phyloP scores from a whole-genome alignment of 2,888 invertebrate genomes.

The Himalopsyche tibetana region DNA sequence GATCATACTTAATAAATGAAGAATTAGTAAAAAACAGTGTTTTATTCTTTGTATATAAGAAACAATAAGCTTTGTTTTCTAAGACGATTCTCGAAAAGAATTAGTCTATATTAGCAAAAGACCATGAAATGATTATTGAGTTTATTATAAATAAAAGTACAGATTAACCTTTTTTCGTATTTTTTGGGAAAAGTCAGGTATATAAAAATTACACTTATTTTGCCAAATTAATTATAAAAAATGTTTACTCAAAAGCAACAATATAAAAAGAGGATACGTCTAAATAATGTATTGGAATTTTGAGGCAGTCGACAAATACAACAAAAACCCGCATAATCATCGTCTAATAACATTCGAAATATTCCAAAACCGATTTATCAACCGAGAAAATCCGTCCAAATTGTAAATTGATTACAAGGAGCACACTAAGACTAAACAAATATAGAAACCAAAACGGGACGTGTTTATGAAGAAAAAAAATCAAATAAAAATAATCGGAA shows the following conservation, averaged over 20 bases:
- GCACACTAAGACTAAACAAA: constrained; percentile 49
- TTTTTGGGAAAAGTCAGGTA: too few species aligned
- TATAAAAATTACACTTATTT: too few species aligned
- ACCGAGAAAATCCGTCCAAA: constrained; percentile 55
- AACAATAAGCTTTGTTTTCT: too few species aligned
- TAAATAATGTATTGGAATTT: constrained; percentile 46
- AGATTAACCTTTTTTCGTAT: too few species aligned
- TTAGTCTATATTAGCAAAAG: too few species aligned
- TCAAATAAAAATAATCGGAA: constrained; percentile 27
- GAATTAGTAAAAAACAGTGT: too few species aligned
- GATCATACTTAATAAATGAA: too few species aligned
- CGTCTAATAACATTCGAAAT: constrained; percentile 36
- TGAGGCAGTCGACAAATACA: neutral
- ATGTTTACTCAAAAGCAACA: neutral
- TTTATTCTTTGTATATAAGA: too few species aligned
- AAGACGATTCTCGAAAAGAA: too few species aligned
- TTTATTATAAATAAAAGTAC: too few species aligned
- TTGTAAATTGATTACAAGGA: constrained; percentile 62
- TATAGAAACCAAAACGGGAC: constrained; percentile 49
- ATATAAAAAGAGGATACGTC: constrained; percentile 12
- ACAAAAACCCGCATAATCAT: neutral
- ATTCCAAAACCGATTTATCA: constrained; percentile 57
- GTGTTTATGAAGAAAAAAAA: constrained; percentile 49
- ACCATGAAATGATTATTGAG: too few species aligned
- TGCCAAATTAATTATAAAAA: too few species aligned